These are phyloP conservation scores for Cyanoramphus novaezelandiae DNA, from an alignment of 2,113 vertebrate genomes.

Conservation along the genomic window DNA sequence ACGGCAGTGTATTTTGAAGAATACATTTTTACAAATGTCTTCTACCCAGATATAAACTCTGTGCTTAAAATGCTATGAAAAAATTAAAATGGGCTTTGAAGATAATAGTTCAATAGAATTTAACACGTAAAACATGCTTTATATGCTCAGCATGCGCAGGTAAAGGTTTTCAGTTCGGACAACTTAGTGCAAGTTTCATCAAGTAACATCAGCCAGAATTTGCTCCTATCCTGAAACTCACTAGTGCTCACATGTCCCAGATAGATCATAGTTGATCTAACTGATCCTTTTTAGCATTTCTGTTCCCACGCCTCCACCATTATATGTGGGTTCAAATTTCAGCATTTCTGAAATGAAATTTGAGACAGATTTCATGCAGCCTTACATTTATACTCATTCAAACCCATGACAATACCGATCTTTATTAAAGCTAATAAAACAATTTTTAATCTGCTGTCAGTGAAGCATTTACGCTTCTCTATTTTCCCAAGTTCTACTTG, in stretches of 20 bases:
- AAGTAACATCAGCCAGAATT: background rate
- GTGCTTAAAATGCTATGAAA: background rate
- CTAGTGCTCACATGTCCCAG: background rate
- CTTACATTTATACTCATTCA: background rate
- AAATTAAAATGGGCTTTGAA: background rate
- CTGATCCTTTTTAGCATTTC: background rate
- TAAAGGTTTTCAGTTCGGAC: background rate
- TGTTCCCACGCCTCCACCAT: background rate
- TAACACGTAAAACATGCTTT: background rate
- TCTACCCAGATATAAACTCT: background rate
- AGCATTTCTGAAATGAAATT: background rate
- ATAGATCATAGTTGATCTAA: background rate
- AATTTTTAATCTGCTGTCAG: constrained; percentile 19
- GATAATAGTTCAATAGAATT: background rate
- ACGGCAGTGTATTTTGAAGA: background rate
- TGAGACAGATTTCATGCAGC: background rate
- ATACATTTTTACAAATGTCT: background rate
- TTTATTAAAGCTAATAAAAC: constrained; percentile 40
- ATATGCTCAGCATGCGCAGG: background rate
- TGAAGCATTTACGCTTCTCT: constrained; percentile 43
- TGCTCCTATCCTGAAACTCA: background rate
- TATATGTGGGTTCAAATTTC: background rate
- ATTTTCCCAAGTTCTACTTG: constrained; percentile 35
- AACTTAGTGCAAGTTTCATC: background rate
- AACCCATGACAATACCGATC: constrained; percentile 18